Evolutionary conservation across 1,140 invertebrate species (phyloP).

Genomic region (Hirudo medicinalis): DNA sequence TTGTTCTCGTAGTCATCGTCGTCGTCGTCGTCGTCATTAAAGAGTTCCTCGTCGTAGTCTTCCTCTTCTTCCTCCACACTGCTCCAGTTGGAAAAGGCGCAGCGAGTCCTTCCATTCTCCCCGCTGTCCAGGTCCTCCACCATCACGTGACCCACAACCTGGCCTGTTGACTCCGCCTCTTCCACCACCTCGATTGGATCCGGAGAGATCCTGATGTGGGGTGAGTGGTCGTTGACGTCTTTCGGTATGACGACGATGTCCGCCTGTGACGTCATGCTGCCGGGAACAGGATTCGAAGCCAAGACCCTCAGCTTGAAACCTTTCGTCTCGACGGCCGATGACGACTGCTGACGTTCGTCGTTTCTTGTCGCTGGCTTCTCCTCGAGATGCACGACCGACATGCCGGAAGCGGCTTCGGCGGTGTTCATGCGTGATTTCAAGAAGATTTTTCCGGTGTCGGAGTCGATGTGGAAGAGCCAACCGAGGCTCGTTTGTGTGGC

Average conservation of each 20-base stretch:
- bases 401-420: background rate
- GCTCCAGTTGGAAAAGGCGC: background rate
- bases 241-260: conserved; percentile 1
- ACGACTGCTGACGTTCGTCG: background rate
- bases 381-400: background rate
- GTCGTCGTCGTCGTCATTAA: conserved; percentile 45
- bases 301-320: background rate
- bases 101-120: background rate
- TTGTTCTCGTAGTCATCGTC: conserved; percentile 57
- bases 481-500: background rate
- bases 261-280: conserved; percentile 1
- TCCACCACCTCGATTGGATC: conserved; percentile 46
- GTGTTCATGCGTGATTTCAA: background rate
- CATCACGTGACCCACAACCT: conserved; percentile 63
- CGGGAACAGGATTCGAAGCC: background rate
- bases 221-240: conserved; percentile 10
- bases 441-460: background rate
- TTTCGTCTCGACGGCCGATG: background rate
- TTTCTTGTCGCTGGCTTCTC: background rate
- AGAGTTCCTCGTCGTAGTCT: too few species aligned
- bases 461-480: background rate
- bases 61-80: background rate
- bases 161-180: conserved; percentile 65
- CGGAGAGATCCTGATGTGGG: background rate
- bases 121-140: conserved; percentile 83